A percentile compares a stretch with the other conserved stretches of the same genome.
Conservation (phyloP, 2,797 vertebrate species). For the Amblyopsis hoosieri region DNA sequence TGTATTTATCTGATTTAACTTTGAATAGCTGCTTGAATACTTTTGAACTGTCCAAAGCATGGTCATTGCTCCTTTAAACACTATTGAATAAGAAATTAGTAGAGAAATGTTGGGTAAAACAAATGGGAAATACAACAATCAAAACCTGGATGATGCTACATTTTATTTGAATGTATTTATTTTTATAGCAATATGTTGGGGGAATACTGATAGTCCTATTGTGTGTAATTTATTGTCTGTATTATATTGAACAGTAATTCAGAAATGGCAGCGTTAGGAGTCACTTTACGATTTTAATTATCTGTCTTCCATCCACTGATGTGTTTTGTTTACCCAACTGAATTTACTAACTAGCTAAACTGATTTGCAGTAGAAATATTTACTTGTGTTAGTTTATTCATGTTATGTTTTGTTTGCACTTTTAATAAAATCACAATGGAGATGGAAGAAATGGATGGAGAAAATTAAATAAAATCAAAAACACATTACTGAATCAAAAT, state of each 20-base stretch:
- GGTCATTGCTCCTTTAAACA: conserved; percentile 12
- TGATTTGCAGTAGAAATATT: conserved; percentile 53
- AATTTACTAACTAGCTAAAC: conserved; percentile 27
- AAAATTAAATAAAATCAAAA: too few relatives aligned
- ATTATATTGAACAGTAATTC: conserved; percentile 18
- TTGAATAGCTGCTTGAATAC: conserved; percentile 28
- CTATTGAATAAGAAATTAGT: conserved; percentile 2
- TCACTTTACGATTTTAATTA: too few relatives aligned
- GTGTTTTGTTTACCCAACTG: conserved; percentile 21
- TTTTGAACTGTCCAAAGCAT: conserved; percentile 10
- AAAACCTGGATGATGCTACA: conserved; percentile 24
- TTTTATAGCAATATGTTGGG: conserved; percentile 60
- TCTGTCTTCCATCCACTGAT: conserved; percentile 1
- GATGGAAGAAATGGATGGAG: not conserved
- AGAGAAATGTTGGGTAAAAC: conserved; percentile 14
- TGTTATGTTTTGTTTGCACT: conserved; percentile 7
- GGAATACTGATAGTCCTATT: conserved; percentile 14
- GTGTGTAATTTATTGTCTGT: conserved; percentile 4
- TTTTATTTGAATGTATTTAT: conserved; percentile 51
- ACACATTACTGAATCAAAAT: too few relatives aligned
- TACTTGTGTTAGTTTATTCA: conserved; percentile 1
- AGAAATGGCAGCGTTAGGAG: conserved; percentile 30
- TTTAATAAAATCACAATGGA: conserved; percentile 9
- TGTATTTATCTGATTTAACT: conserved; percentile 28
- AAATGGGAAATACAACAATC: conserved; percentile 20